Percentiles rank a stretch among this genome's conserved stretches.
Evolutionary conservation across 2,797 vertebrate species (phyloP).

Genomic region (Tympanoctomys barrerae): DNA sequence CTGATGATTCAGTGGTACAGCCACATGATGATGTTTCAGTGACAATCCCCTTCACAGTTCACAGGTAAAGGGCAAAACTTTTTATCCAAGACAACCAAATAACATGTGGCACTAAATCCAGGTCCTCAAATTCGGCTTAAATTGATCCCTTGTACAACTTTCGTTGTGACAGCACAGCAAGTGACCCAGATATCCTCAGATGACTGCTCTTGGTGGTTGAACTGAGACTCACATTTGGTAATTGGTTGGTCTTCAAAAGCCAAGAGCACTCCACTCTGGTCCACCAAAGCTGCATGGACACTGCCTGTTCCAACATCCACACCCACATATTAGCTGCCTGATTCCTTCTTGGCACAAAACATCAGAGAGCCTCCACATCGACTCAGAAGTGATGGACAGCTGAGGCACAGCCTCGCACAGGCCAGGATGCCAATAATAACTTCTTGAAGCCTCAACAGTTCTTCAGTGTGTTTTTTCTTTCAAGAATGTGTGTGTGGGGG

Average conservation of each 20-base stretch:
- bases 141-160: conserved; percentile 89
- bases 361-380: conserved; percentile 65
- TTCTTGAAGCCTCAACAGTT: not conserved
- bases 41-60: conserved; percentile 89
- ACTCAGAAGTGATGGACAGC: no score
- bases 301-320: conserved; percentile 96
- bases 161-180: conserved; percentile 94
- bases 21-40: conserved; percentile 97
- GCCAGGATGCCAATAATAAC: no score
- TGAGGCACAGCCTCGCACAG: no score
- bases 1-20: conserved; percentile 96
- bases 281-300: conserved; percentile 95
- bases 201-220: conserved; percentile 95
- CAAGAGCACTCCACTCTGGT: conserved; percentile 88
- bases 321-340: conserved; percentile 91
- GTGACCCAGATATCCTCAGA: conserved; percentile 95
- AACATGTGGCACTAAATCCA: conserved; percentile 97
- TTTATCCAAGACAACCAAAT: conserved; percentile 95
- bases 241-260: conserved; percentile 91
- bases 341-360: conserved; percentile 69
- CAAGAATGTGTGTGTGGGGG: no score
- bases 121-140: conserved; percentile 91
- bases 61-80: conserved; percentile 93
- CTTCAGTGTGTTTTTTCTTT: no score
- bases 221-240: conserved; percentile 92